Percentiles rank a stretch among this genome's conserved stretches.
Conservation (phyloP, 2,888 invertebrate species). For the Elysia crispata region DNA sequence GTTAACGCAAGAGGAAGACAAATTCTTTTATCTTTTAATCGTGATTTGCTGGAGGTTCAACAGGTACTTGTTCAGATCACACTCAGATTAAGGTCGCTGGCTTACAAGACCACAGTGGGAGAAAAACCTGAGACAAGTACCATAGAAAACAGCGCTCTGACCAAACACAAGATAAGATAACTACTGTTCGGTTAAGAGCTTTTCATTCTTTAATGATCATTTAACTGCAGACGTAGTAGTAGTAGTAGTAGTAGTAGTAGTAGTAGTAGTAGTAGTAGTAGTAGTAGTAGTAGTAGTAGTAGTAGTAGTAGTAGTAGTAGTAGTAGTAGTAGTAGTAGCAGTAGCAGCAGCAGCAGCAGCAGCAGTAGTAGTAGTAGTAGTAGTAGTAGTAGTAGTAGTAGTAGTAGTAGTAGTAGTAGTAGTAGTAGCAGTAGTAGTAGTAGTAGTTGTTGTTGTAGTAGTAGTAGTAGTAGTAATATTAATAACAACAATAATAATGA, state of each 20-base stretch:
- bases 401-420: slow-evolving; percentile 36
- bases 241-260: slow-evolving; percentile 20
- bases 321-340: slow-evolving; percentile 25
- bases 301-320: slow-evolving; percentile 24
- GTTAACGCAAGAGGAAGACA: too few species aligned
- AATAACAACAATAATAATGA: neutral
- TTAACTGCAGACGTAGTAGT: neutral
- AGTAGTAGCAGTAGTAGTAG: slow-evolving; percentile 35
- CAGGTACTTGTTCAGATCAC: too few species aligned
- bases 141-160: too few species aligned
- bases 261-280: slow-evolving; percentile 27
- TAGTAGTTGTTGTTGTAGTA: slow-evolving; percentile 29
- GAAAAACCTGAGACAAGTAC: too few species aligned
- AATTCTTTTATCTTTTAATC: too few species aligned
- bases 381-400: slow-evolving; percentile 34
- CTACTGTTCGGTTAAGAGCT: too few species aligned
- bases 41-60: too few species aligned
- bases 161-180: too few species aligned
- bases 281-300: neutral
- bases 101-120: too few species aligned
- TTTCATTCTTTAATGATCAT: too few species aligned
- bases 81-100: too few species aligned
- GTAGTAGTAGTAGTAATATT: slow-evolving; percentile 33
- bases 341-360: slow-evolving; percentile 24
- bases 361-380: slow-evolving; percentile 36